Conservation (phyloP, 2,113 vertebrate genomes). For the Lophochroa leadbeateri region DNA sequence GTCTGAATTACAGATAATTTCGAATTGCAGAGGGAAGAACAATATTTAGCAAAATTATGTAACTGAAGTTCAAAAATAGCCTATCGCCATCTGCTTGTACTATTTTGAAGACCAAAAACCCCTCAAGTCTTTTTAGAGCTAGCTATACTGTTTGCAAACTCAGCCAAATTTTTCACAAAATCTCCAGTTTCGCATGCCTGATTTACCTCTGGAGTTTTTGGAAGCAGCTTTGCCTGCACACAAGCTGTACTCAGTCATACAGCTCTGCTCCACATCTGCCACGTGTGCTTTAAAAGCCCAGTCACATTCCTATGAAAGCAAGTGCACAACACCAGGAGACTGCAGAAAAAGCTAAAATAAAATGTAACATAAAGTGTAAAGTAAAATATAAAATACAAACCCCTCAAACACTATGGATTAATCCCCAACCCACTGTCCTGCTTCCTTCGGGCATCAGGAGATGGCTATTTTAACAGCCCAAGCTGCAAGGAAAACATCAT, state of each 20-base stretch:
- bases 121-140: slow-evolving; percentile 36
- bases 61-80: slow-evolving; percentile 49
- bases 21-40: slow-evolving; percentile 20
- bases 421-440: not conserved
- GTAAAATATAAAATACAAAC: not conserved
- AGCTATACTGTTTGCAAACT: slow-evolving; percentile 63
- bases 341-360: not conserved
- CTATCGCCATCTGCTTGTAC: slow-evolving; percentile 52
- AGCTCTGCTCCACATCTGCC: not conserved
- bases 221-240: not conserved
- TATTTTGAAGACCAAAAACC: slow-evolving; percentile 52
- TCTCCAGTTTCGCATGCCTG: not conserved
- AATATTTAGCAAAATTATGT: slow-evolving; percentile 61
- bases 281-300: not conserved
- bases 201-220: slow-evolving; percentile 12
- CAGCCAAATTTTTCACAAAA: slow-evolving; percentile 4
- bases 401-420: not conserved
- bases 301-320: not conserved
- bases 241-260: not conserved
- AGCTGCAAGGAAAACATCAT: not conserved
- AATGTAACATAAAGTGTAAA: not conserved
- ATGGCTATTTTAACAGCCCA: not conserved
- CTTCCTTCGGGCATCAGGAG: not conserved
- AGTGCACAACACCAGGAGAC: not conserved
- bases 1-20: not conserved